Conservation (phyloP, 2,113 vertebrate genomes). For the Eubucco bourcierii region DNA sequence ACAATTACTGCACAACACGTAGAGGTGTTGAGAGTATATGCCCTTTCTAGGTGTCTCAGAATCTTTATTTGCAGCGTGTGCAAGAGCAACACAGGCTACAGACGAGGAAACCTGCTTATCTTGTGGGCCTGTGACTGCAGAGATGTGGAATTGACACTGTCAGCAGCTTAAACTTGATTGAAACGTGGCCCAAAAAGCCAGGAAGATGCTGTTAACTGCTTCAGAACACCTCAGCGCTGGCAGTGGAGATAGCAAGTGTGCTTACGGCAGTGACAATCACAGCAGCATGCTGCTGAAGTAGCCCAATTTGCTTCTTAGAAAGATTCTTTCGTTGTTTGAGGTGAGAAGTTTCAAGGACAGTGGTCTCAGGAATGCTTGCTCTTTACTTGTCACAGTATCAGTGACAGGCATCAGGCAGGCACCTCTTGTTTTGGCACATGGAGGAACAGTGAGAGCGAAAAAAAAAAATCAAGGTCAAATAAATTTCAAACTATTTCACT, state of each 20-base stretch:
- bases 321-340: background rate
- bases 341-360: background rate
- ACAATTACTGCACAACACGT: background rate
- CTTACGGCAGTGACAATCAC: background rate
- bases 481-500: background rate
- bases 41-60: background rate
- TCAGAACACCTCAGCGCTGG: background rate
- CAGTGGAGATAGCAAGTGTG: background rate
- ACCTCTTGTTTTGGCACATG: background rate
- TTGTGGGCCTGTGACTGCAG: background rate
- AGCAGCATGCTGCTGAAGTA: background rate
- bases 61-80: background rate
- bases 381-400: background rate
- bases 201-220: background rate
- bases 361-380: background rate
- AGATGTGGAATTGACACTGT: background rate
- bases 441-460: background rate
- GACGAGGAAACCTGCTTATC: background rate
- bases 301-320: background rate
- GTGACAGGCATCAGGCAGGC: background rate
- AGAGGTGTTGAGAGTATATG: background rate
- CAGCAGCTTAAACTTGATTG: background rate
- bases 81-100: background rate
- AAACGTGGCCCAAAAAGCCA: background rate
- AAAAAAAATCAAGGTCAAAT: background rate